A percentile compares a stretch with the other conserved stretches of the same genome.
phyloP scores from a whole-genome alignment of 2,113 vertebrate genomes.

The Ophthalmolycus amberensis region DNA sequence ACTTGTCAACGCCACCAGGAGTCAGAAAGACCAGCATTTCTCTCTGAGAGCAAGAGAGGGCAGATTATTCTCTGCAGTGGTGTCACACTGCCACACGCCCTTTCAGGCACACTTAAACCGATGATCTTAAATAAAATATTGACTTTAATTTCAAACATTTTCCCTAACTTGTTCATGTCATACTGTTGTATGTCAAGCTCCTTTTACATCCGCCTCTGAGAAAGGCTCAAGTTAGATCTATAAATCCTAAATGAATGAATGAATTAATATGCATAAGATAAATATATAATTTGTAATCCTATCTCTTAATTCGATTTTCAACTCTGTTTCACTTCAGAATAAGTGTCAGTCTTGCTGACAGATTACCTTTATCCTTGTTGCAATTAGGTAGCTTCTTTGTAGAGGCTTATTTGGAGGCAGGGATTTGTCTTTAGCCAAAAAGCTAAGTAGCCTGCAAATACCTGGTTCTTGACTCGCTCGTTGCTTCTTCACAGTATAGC shows the following conservation, averaged over 20 bases:
- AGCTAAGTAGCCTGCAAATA: not conserved
- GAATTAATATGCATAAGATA: not conserved
- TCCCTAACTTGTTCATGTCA: not conserved
- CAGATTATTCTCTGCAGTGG: slow-evolving; percentile 32
- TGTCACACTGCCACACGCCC: slow-evolving; percentile 3
- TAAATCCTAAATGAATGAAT: not conserved
- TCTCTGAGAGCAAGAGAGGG: slow-evolving; percentile 16
- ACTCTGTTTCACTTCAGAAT: not conserved
- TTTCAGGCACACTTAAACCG: not conserved
- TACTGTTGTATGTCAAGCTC: not conserved
- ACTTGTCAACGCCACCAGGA: slow-evolving; percentile 43
- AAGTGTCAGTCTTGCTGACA: not conserved
- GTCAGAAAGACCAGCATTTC: slow-evolving; percentile 27
- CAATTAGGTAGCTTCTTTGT: not conserved
- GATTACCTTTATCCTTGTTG: not conserved
- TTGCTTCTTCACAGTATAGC: not conserved
- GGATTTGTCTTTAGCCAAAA: not conserved
- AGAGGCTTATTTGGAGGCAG: not conserved
- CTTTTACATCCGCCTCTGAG: not conserved
- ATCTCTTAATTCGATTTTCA: not conserved
- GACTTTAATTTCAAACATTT: slow-evolving; percentile 8
- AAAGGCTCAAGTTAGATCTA: not conserved
- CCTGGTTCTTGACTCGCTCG: not conserved
- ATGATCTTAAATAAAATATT: slow-evolving; percentile 14
- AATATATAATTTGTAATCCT: not conserved